Percentiles rank a stretch among this genome's conserved stretches.
These are phyloP conservation scores for Megaustenia siamemsis DNA, from an alignment of 2,888 invertebrate genomes.

Conservation along the genomic window DNA sequence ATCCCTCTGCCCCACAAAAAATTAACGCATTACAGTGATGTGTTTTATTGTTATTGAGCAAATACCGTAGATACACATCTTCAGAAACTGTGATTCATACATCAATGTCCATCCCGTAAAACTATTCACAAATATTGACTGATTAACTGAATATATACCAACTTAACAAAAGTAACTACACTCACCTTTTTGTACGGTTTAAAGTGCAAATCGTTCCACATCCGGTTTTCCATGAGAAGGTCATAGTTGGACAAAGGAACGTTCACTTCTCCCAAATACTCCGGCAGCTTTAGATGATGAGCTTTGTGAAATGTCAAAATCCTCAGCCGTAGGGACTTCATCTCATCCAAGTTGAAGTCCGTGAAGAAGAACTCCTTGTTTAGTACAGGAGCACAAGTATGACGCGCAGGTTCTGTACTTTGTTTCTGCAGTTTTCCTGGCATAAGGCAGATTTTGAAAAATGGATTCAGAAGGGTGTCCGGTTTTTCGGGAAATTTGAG, in stretches of 20 bases:
- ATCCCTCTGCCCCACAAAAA: no score
- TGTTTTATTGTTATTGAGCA: no score
- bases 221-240: slow-evolving; percentile 79
- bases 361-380: slow-evolving; percentile 81
- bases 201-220: slow-evolving; percentile 75
- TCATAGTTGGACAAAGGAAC: slow-evolving; percentile 79
- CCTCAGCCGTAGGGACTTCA: slow-evolving; percentile 76
- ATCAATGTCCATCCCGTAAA: no score
- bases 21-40: no score
- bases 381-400: slow-evolving; percentile 78
- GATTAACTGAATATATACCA: no score
- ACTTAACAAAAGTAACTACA: neutral
- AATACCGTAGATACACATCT: no score
- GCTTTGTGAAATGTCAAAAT: slow-evolving; percentile 79
- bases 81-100: no score
- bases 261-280: slow-evolving; percentile 79
- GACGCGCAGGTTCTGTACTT: slow-evolving; percentile 75
- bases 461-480: slow-evolving; percentile 69
- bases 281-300: slow-evolving; percentile 76
- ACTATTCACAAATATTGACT: no score
- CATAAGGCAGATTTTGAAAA: slow-evolving; percentile 74
- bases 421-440: slow-evolving; percentile 81
- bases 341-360: slow-evolving; percentile 77
- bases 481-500: slow-evolving; percentile 75
- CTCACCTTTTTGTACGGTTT: slow-evolving; percentile 59